These are phyloP conservation scores for Pluvialis apricaria DNA, from an alignment of 2,113 vertebrate species.

Conservation along the genomic window DNA sequence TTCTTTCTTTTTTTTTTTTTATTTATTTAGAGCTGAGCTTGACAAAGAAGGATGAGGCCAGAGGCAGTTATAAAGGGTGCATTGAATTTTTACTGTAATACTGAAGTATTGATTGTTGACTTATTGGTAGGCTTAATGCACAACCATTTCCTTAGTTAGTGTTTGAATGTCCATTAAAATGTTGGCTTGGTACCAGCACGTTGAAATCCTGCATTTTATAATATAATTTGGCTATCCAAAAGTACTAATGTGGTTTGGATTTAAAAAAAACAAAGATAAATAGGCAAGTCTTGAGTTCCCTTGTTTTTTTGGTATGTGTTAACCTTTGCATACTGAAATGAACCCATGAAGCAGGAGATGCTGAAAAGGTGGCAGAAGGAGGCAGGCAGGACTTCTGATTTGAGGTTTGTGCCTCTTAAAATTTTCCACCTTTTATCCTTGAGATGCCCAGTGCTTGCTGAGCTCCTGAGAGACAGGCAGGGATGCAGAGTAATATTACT, in stretches of 20 bases:
- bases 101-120: slow-evolving; percentile 78
- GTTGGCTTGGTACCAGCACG: slow-evolving; percentile 64
- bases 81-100: slow-evolving; percentile 72
- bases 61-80: slow-evolving; percentile 58
- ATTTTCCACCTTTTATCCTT: background rate
- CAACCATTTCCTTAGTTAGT: slow-evolving; percentile 75
- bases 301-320: slow-evolving; percentile 27
- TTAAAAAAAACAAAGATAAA: slow-evolving; percentile 14
- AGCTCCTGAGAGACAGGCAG: background rate
- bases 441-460: background rate
- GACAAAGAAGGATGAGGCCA: slow-evolving; percentile 46
- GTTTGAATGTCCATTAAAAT: slow-evolving; percentile 74
- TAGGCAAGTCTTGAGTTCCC: slow-evolving; percentile 18
- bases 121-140: slow-evolving; percentile 78
- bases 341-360: background rate
- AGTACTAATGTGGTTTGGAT: slow-evolving; percentile 65
- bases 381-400: background rate
- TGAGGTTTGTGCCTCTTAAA: background rate
- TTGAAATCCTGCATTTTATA: slow-evolving; percentile 62
- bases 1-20: background rate
- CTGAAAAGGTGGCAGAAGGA: background rate
- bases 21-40: slow-evolving; percentile 37
- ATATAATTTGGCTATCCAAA: slow-evolving; percentile 66
- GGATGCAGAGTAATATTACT: too few relatives aligned
- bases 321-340: slow-evolving; percentile 1